Percentiles rank a stretch among this genome's conserved stretches.
phyloP scores from a whole-genome alignment of 1,140 invertebrate genomes.

The Microplitis demolitor region DNA sequence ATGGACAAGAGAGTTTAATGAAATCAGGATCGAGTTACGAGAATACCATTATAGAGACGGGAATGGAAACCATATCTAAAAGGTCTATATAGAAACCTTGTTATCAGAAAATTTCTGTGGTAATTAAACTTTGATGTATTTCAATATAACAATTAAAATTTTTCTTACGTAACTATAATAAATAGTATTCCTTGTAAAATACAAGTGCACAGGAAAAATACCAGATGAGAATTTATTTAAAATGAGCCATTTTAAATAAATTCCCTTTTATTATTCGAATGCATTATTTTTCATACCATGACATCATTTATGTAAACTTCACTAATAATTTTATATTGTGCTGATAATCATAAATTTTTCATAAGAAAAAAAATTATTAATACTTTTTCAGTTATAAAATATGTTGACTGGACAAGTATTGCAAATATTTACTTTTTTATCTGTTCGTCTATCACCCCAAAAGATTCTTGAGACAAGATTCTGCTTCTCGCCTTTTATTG shows the following conservation, averaged over 20 bases:
- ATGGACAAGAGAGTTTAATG: conserved; percentile 29
- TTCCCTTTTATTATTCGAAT: too few relatives aligned
- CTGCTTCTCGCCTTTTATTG: conserved; percentile 43
- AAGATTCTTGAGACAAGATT: conserved; percentile 43
- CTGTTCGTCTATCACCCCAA: conserved; percentile 7
- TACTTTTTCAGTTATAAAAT: neutral
- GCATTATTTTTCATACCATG: too few relatives aligned
- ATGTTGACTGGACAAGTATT: neutral
- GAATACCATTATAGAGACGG: conserved; percentile 5
- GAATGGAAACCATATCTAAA: conserved; percentile 19
- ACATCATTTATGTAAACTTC: too few relatives aligned
- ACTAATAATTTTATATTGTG: too few relatives aligned
- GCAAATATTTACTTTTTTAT: too few relatives aligned
- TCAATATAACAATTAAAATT: neutral
- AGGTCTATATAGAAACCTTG: conserved; percentile 4
- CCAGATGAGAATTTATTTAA: too few relatives aligned
- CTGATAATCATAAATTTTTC: too few relatives aligned
- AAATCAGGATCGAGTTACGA: conserved; percentile 27
- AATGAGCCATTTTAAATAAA: too few relatives aligned
- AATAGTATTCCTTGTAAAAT: neutral
- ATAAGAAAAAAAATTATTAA: too few relatives aligned
- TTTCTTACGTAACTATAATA: neutral
- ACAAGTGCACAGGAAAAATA: too few relatives aligned
- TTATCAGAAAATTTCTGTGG: conserved; percentile 15
- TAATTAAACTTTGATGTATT: neutral